These are phyloP conservation scores for Narcine bancroftii DNA, from an alignment of 2,113 vertebrate genomes.

Conservation along the genomic window DNA sequence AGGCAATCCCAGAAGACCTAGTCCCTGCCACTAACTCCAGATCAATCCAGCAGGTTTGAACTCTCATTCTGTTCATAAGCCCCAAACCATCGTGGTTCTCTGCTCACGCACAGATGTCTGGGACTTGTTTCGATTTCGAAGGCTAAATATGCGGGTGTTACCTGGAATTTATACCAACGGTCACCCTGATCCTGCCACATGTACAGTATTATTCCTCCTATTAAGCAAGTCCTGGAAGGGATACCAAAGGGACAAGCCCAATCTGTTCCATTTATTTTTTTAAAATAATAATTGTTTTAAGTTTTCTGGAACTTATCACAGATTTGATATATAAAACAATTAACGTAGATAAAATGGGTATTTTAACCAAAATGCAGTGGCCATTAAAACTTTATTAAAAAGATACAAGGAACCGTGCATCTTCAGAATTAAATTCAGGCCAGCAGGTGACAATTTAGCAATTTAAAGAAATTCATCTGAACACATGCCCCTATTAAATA, in stretches of 20 bases:
- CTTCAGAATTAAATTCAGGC: not conserved
- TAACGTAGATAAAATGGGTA: not conserved
- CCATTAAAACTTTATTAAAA: not conserved
- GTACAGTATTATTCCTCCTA: not conserved
- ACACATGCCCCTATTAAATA: constrained; percentile 46
- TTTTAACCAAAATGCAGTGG: not conserved
- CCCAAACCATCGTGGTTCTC: too few relatives aligned
- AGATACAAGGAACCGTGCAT: not conserved
- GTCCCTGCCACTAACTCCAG: too few relatives aligned
- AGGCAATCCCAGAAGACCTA: too few relatives aligned
- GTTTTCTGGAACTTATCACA: not conserved
- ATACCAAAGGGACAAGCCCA: not conserved
- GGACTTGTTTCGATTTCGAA: too few relatives aligned
- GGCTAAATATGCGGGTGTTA: too few relatives aligned
- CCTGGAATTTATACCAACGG: too few relatives aligned
- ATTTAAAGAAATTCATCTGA: constrained; percentile 31
- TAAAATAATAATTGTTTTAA: not conserved
- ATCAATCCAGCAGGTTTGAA: too few relatives aligned
- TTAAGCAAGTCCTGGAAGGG: not conserved
- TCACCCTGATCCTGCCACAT: too few relatives aligned
- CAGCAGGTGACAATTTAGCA: constrained; percentile 35
- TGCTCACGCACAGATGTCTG: too few relatives aligned
- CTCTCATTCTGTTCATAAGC: too few relatives aligned
- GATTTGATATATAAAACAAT: not conserved
- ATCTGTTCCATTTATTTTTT: not conserved